phyloP scores from a whole-genome alignment of 1,140 invertebrate genomes.

The Neomicropteryx cornuta region DNA sequence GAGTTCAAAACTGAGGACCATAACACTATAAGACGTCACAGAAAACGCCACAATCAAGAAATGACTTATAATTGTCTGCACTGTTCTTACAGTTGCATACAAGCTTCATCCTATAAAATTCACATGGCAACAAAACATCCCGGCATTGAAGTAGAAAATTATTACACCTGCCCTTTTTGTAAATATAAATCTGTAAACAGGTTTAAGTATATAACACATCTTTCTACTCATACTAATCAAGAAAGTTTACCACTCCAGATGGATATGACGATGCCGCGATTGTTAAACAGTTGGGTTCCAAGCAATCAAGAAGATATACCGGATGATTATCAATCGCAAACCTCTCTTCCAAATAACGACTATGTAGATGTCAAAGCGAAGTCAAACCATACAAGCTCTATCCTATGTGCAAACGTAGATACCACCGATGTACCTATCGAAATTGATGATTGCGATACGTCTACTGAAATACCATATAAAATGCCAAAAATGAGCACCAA shows the following conservation, averaged over 20 bases:
- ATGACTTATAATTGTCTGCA: conserved; percentile 60
- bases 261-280: conserved; percentile 28
- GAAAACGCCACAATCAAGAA: conserved; percentile 62
- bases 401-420: background rate
- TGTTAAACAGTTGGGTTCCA: too few species aligned
- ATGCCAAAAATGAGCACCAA: background rate
- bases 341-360: too few species aligned
- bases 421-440: background rate
- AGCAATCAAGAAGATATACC: too few species aligned
- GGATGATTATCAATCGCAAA: too few species aligned
- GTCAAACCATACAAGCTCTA: background rate
- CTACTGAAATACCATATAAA: background rate
- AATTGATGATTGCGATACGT: too few species aligned
- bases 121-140: conserved; percentile 46
- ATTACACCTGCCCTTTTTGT: conserved; percentile 41
- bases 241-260: conserved; percentile 25
- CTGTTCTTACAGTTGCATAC: conserved; percentile 59
- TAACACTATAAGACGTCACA: conserved; percentile 70
- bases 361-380: background rate
- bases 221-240: conserved; percentile 30
- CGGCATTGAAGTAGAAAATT: conserved; percentile 32
- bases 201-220: conserved; percentile 36
- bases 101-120: conserved; percentile 48
- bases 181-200: conserved; percentile 41
- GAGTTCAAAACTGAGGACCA: conserved; percentile 67